Conservation (phyloP, 92 coral and sea anemone genomes). For the Heteractis magnifica region DNA sequence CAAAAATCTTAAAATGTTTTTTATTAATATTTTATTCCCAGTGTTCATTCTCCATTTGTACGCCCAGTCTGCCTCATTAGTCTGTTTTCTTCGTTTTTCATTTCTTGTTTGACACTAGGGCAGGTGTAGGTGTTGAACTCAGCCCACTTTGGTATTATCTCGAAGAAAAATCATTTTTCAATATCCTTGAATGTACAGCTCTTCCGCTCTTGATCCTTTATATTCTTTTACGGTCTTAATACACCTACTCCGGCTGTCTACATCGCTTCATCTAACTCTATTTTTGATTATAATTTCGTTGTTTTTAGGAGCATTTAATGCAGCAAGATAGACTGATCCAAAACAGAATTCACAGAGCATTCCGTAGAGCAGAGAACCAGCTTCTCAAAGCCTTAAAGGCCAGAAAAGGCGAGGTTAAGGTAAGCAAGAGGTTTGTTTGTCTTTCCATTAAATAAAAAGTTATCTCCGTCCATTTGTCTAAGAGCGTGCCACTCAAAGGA, state of each 20-base stretch:
- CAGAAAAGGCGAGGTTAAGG: constrained; percentile 97
- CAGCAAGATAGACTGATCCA: constrained; percentile 92
- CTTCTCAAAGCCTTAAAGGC: constrained; percentile 89
- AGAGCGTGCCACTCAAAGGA: neutral
- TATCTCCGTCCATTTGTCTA: neutral
- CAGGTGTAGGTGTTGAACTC: neutral
- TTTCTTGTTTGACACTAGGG: neutral
- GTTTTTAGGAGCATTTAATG: constrained; percentile 88
- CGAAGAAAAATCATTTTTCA: neutral
- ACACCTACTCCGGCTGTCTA: neutral
- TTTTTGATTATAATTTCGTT: neutral
- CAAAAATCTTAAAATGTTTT: neutral
- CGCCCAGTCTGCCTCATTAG: neutral
- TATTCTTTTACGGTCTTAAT: neutral
- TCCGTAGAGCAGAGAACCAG: constrained; percentile 94
- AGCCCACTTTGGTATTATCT: neutral
- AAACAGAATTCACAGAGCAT: constrained; percentile 94
- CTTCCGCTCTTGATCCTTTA: neutral
- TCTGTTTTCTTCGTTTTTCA: neutral
- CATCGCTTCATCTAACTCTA: neutral
- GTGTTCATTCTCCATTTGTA: neutral
- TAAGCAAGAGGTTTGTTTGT: constrained; percentile 6
- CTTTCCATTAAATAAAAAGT: neutral
- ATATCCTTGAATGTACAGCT: neutral
- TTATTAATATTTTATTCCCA: neutral